phyloP scores from a whole-genome alignment of 1,140 invertebrate species.

The Panonychus citri region DNA sequence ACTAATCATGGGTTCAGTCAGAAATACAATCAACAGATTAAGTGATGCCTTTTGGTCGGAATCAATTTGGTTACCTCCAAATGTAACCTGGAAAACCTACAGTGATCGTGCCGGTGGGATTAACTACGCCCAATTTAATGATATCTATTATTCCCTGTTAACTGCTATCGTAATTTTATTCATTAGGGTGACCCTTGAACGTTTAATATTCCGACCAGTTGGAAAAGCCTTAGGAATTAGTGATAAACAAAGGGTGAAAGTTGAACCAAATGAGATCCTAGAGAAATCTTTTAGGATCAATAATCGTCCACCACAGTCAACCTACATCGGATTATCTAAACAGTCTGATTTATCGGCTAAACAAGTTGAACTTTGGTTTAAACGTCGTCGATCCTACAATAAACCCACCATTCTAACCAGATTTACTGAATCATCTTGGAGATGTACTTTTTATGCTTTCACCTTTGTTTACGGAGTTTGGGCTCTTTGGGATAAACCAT shows the following conservation, averaged over 20 bases:
- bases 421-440: slow-evolving; percentile 75
- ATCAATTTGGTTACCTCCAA: slow-evolving; percentile 63
- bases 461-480: slow-evolving; percentile 59
- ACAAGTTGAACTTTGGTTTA: slow-evolving; percentile 69
- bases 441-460: slow-evolving; percentile 59
- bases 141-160: slow-evolving; percentile 55
- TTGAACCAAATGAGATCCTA: not conserved
- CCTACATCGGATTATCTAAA: slow-evolving; percentile 35
- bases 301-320: not conserved
- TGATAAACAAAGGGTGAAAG: not conserved
- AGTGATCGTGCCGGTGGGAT: slow-evolving; percentile 30
- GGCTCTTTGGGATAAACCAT: slow-evolving; percentile 72
- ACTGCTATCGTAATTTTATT: slow-evolving; percentile 48
- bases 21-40: not conserved
- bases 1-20: not conserved
- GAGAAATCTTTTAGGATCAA: not conserved
- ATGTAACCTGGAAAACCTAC: slow-evolving; percentile 66
- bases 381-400: slow-evolving; percentile 50
- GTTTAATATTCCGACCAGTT: slow-evolving; percentile 30
- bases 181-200: slow-evolving; percentile 50
- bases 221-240: not conserved
- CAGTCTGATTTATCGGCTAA: slow-evolving; percentile 64
- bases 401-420: slow-evolving; percentile 69
- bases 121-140: slow-evolving; percentile 52
- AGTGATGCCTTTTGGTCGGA: slow-evolving; percentile 44